These are phyloP conservation scores for Hycleus phaleratus DNA, from an alignment of 1,140 invertebrate species.

Conservation along the genomic window DNA sequence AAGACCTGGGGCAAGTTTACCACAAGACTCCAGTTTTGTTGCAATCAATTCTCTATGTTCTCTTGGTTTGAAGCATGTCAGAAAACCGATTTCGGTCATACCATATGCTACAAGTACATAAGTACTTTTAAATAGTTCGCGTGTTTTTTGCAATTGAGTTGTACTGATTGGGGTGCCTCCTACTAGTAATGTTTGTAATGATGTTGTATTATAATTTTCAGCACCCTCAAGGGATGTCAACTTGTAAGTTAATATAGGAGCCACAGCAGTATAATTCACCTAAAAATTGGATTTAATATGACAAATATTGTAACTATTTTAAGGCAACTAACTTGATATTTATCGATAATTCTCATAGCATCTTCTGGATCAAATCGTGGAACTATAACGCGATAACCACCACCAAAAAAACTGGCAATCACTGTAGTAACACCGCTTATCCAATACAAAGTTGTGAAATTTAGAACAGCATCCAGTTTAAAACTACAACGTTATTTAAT, in stretches of 20 bases:
- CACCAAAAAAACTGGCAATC: background rate
- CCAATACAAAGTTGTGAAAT: constrained; percentile 7
- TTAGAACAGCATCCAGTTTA: background rate
- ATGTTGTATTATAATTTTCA: no score
- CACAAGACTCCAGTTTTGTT: background rate
- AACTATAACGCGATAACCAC: background rate
- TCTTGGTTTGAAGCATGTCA: background rate
- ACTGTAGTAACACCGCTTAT: background rate
- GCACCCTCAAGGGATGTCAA: no score
- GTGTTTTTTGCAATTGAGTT: no score
- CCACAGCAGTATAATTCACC: no score
- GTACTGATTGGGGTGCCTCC: no score
- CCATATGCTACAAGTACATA: background rate
- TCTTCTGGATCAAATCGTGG: background rate
- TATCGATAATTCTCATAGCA: background rate
- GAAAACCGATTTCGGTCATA: background rate
- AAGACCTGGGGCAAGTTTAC: background rate
- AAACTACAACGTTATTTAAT: no score
- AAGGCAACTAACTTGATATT: background rate
- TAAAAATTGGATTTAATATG: no score
- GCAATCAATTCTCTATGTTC: background rate
- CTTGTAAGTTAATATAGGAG: no score
- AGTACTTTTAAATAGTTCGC: background rate
- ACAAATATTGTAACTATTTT: no score
- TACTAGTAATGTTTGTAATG: no score